Base-by-base conservation (phyloP, 2,797 vertebrate species). In the Cyclura pinguis region DNA sequence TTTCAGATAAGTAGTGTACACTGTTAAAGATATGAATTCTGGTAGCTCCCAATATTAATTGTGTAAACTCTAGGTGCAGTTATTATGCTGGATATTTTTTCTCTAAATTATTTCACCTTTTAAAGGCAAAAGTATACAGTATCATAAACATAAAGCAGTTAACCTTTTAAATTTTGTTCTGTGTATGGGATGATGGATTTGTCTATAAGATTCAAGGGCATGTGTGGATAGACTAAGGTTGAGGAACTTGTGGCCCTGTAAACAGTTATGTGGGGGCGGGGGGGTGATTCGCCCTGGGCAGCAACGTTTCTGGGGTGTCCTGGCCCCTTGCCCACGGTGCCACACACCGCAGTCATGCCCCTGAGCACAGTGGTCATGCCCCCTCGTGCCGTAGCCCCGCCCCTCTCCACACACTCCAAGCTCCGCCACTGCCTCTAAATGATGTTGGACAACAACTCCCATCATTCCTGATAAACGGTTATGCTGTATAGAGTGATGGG, bases 1-100 rank as follows among this genome's bases (percentile, higher is more conserved):
- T 32, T 76, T 47, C 86, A 35, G 94, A 91, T 93, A 91, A 91
- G 91, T 90, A 88, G 82, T 86, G 89, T 88, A 88, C 72, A 84
- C 91, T 38, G 42, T 80, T 93, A 77, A 47, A 87, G 69, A 88
- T 88, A 77, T 14, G 78, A 82, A 85, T 57, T 80, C 52, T 67
- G 55, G 80, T 35, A 88, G 52, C 47, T 85, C 35, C 47, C 38
- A 85, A 32, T 16, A 7, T 57, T 74, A 64, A 6, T 57, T 76
- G n/a, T 82, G 55, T 87, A 84, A 85, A 84, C 77, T 88, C 52
- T 73, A 77, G 52, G 22, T 27, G 29, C 27, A 55, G 4, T 20
- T 87, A 10, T 84, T 67, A 29, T 67, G n/a, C 80, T 87, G 3
- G 18, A 29, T 77, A n/a, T 12, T 42, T 72, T 32, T 20, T 84